These are phyloP conservation scores for Tipula confusa DNA, from an alignment of 2,888 invertebrate genomes.

Conservation along the genomic window DNA sequence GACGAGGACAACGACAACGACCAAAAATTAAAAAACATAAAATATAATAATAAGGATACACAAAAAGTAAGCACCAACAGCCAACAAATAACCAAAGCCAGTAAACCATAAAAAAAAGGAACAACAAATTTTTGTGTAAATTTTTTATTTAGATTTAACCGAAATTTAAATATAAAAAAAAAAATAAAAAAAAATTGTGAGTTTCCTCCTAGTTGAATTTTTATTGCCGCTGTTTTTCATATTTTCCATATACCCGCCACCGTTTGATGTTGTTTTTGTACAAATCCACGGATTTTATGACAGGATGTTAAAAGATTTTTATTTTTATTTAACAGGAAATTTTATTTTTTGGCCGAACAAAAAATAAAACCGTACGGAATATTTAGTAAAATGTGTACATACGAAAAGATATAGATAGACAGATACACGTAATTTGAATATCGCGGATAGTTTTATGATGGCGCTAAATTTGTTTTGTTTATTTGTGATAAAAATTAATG, in stretches of 20 bases:
- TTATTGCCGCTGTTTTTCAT: constrained; percentile 12
- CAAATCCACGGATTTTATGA: constrained; percentile 12
- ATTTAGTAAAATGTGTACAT: neutral
- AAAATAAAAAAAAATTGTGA: neutral
- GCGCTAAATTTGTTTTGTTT: neutral
- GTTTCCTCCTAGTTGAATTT: constrained; percentile 20
- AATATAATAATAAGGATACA: constrained; percentile 20
- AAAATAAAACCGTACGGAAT: neutral
- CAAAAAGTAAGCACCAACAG: neutral
- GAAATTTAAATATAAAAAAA: neutral
- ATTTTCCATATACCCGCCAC: neutral
- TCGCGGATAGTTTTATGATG: constrained; percentile 1
- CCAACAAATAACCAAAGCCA: constrained; percentile 16
- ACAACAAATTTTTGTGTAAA: constrained; percentile 20
- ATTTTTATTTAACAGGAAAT: constrained; percentile 20
- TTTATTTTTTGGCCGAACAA: neutral
- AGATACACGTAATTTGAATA: neutral
- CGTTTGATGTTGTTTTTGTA: constrained; percentile 3
- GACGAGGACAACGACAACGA: neutral
- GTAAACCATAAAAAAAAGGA: constrained; percentile 3
- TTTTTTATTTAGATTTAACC: constrained; percentile 20
- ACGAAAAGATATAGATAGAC: neutral
- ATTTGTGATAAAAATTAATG: neutral
- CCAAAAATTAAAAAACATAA: neutral
- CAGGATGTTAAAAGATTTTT: constrained; percentile 4